Evolutionary conservation across 2,113 vertebrate species (phyloP), one percentile per base, ranked within the genome.

Genomic region (Mesembrinibis cayennensis): DNA sequence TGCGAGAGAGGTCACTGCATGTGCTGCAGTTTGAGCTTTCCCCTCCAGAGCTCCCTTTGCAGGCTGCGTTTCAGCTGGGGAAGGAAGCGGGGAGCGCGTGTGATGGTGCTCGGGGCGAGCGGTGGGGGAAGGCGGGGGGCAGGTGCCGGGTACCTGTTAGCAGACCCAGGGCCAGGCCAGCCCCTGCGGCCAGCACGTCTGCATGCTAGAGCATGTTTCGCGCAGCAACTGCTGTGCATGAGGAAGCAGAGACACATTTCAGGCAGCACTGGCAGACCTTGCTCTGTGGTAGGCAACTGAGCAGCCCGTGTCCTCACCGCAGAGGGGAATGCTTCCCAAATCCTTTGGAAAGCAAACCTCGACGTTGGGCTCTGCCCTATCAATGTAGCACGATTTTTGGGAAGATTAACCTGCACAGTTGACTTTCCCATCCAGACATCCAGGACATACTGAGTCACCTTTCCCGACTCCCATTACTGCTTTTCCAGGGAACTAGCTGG

Each of bases 231-330:
- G 58, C 34, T 11, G 42, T 8, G 16, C 53, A 14, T 8, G 8
- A 15, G 32, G 47, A 12, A 66, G 45, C 63, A 14, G 25, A 36
- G 69, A 12, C 4, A 7, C 5, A 2, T 14, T 20, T 26, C 44
- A 16, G 36, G 87, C 42, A 30, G 14, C 7, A 0, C 16, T 4
- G 14, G 10, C 29, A 55, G 66, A 21, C 30, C 11, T 13, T 6
- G 38, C 26, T 36, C n/a, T 9, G 6, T 3, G 3, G n/a, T 3
- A 10, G 42, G 22, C 2, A n/a, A 30, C 42, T 23, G 50, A 62
- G 56, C 47, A 25, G 69, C 50, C 32, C 3, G 0, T 3, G 6
- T 16, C 42, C 63, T 12, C 1, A 0, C 36, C 12, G 3, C 22
- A 25, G 16, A 50, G 22, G 8, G 49, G 9, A 27, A 29, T 20